Conservation (phyloP, 2,888 invertebrate genomes). For the Seira musarum region DNA sequence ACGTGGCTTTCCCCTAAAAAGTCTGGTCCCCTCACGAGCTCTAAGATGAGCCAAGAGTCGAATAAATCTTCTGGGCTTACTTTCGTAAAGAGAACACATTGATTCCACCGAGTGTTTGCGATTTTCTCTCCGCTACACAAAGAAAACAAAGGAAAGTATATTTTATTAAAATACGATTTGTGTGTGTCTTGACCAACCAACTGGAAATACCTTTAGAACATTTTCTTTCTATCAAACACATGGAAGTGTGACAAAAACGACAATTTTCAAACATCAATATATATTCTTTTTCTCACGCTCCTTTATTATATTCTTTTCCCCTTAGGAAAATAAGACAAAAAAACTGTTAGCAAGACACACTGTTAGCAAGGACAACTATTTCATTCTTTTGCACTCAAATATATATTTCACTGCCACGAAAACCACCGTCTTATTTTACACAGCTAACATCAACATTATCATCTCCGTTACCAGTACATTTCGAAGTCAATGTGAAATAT, state of each 20-base stretch:
- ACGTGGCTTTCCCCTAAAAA: conserved; percentile 73
- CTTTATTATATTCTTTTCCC: neutral
- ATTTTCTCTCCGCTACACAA: conserved; percentile 68
- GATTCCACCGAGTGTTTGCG: conserved; percentile 69
- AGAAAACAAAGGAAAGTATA: neutral
- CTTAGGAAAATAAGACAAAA: neutral
- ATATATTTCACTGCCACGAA: neutral
- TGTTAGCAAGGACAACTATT: conserved; percentile 11
- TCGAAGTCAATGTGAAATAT: neutral
- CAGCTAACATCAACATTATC: neutral
- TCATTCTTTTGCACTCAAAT: neutral
- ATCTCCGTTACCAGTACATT: neutral
- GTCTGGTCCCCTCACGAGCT: conserved; percentile 67
- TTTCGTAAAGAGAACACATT: conserved; percentile 69
- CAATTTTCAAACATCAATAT: conserved; percentile 38
- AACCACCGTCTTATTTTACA: neutral
- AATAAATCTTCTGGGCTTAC: conserved; percentile 69
- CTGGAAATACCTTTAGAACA: neutral
- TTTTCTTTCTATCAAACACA: neutral
- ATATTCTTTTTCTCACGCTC: neutral
- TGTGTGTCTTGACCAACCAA: neutral
- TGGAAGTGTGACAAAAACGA: conserved; percentile 32
- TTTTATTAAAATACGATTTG: neutral
- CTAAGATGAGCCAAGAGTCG: conserved; percentile 69
- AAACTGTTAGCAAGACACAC: neutral